Conservation (phyloP, 2,113 vertebrate species). For the Lipophrys pholis region DNA sequence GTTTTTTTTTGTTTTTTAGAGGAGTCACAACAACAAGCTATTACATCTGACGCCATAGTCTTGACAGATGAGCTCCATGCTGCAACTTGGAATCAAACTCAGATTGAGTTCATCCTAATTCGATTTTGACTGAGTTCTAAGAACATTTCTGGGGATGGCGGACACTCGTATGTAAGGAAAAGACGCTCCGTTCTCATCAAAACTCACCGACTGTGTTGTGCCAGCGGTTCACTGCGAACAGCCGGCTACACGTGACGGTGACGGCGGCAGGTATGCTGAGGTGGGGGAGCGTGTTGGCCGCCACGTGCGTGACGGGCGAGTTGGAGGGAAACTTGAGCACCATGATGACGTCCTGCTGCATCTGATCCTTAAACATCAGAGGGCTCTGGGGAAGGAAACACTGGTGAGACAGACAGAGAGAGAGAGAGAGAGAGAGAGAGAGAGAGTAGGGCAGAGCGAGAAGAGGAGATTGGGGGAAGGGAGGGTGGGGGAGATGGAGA, state of each 20-base stretch:
- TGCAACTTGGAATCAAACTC: too few relatives aligned
- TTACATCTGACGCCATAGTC: too few relatives aligned
- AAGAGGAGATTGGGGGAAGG: constrained; percentile 76
- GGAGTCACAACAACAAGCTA: too few relatives aligned
- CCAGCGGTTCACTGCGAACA: constrained; percentile 99
- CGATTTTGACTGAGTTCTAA: too few relatives aligned
- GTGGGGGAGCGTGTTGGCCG: constrained; percentile 97
- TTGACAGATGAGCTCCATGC: too few relatives aligned
- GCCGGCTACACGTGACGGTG: constrained; percentile 97
- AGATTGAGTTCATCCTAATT: too few relatives aligned
- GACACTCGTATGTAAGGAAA: too few relatives aligned
- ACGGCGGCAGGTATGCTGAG: constrained; percentile 97
- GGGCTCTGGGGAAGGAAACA: constrained; percentile 99
- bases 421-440: constrained; percentile 41
- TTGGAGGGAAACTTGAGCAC: constrained; percentile 99
- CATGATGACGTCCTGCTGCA: constrained; percentile 99
- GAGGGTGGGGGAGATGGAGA: constrained; percentile 33
- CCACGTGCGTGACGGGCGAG: constrained; percentile 97
- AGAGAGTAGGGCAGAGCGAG: constrained; percentile 75
- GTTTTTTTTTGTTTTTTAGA: too few relatives aligned
- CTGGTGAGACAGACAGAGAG: constrained; percentile 91
- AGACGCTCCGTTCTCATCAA: too few relatives aligned
- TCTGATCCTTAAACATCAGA: constrained; percentile 99
- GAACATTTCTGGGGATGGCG: too few relatives aligned
- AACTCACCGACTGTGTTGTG: constrained; percentile 98